Evolutionary conservation across 2,888 invertebrate genomes (phyloP).

Genomic region (Clepsis dumicolana): DNA sequence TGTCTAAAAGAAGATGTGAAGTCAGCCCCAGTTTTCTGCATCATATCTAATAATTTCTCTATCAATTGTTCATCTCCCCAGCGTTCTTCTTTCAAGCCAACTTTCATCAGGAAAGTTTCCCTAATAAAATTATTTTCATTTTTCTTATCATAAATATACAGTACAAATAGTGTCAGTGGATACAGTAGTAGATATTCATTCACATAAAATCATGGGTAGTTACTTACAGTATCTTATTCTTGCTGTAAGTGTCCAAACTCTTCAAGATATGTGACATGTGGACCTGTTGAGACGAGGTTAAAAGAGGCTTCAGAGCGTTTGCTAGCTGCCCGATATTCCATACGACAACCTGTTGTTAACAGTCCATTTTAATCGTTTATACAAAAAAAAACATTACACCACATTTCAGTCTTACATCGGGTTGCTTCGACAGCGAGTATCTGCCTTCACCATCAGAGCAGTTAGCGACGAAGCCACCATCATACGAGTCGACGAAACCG

Average conservation of each 20-base stretch:
- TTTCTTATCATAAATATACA: background rate
- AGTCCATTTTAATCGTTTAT: background rate
- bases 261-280: conserved; percentile 78
- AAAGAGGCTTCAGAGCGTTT: conserved; percentile 83
- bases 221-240: conserved; percentile 80
- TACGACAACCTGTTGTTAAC: conserved; percentile 74
- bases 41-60: conserved; percentile 85
- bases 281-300: conserved; percentile 75
- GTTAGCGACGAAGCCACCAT: conserved; percentile 88
- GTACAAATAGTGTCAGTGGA: background rate
- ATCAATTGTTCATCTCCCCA: conserved; percentile 81
- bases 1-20: conserved; percentile 88
- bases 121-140: conserved; percentile 51
- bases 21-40: conserved; percentile 88
- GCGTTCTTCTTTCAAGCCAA: conserved; percentile 80
- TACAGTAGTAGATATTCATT: background rate
- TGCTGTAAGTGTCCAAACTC: conserved; percentile 78
- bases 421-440: conserved; percentile 87
- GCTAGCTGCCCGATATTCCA: conserved; percentile 88
- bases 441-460: conserved; percentile 87
- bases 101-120: conserved; percentile 83
- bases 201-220: too few relatives aligned
- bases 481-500: conserved; percentile 88
- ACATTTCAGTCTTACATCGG: conserved; percentile 75
- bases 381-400: background rate